Percentiles rank a stretch among this genome's conserved stretches.
Evolutionary conservation across 2,797 vertebrate species (phyloP).

Genomic region (Meda fulgida): DNA sequence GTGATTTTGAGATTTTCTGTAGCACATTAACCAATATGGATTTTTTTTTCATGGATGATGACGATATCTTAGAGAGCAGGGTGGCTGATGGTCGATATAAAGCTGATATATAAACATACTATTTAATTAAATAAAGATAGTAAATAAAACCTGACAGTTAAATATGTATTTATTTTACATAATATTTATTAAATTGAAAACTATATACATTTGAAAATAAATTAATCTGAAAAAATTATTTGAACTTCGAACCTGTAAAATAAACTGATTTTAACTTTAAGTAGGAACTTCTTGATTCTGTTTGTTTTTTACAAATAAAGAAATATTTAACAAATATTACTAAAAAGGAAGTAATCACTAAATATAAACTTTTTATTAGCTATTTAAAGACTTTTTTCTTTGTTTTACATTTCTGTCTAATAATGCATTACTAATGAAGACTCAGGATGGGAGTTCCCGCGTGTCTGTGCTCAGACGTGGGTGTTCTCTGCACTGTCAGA

Average conservation of each 20-base stretch:
- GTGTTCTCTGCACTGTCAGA: not conserved
- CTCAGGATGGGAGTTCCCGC: not conserved
- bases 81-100: not conserved
- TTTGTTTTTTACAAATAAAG: not conserved
- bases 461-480: not conserved
- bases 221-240: too few relatives aligned
- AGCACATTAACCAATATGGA: not conserved
- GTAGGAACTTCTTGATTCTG: not conserved
- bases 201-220: not conserved
- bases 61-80: not conserved
- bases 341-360: not conserved
- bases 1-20: constrained; percentile 17
- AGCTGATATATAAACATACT: not conserved
- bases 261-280: too few relatives aligned
- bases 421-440: not conserved
- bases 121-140: not conserved
- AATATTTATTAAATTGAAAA: not conserved
- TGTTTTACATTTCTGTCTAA: not conserved
- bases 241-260: too few relatives aligned
- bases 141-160: not conserved
- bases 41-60: not conserved
- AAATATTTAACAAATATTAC: not conserved
- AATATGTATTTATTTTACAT: not conserved
- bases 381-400: not conserved
- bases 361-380: not conserved